Evolutionary conservation across 1,140 invertebrate species (phyloP).

Genomic region (Lanistes nyassanus): DNA sequence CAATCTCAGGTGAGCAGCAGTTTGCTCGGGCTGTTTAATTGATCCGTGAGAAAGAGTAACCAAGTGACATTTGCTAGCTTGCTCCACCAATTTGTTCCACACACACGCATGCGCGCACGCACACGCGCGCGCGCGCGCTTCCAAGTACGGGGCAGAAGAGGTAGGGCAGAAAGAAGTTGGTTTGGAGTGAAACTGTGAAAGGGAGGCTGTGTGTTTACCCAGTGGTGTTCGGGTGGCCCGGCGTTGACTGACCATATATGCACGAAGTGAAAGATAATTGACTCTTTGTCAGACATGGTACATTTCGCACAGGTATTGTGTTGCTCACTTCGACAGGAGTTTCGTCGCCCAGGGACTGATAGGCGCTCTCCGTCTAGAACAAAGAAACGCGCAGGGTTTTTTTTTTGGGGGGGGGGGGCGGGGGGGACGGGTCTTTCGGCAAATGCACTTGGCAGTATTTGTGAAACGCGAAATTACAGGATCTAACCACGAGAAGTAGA

Average conservation of each 20-base stretch:
- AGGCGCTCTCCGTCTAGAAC: too few relatives aligned
- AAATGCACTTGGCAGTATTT: too few relatives aligned
- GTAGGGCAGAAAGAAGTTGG: background rate
- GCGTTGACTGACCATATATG: background rate
- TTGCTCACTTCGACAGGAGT: too few relatives aligned
- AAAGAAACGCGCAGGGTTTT: too few relatives aligned
- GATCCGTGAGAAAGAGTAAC: background rate
- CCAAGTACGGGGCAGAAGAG: background rate
- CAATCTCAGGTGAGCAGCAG: background rate
- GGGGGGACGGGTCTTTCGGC: too few relatives aligned
- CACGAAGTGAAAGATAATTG: too few relatives aligned
- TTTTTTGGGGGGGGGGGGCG: too few relatives aligned
- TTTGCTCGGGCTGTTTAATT: background rate
- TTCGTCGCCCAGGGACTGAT: too few relatives aligned
- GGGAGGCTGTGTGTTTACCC: background rate
- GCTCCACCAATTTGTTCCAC: conserved; percentile 9
- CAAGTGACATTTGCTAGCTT: conserved; percentile 1
- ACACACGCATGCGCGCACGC: background rate
- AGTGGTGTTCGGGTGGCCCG: background rate
- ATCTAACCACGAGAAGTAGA: too few relatives aligned
- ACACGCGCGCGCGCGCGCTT: background rate
- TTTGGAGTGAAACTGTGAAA: background rate
- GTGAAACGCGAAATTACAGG: too few relatives aligned
- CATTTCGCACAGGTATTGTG: too few relatives aligned
- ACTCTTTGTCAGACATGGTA: too few relatives aligned